Base-by-base conservation (phyloP, 2,113 vertebrate species). In the Podilymbus podiceps region DNA sequence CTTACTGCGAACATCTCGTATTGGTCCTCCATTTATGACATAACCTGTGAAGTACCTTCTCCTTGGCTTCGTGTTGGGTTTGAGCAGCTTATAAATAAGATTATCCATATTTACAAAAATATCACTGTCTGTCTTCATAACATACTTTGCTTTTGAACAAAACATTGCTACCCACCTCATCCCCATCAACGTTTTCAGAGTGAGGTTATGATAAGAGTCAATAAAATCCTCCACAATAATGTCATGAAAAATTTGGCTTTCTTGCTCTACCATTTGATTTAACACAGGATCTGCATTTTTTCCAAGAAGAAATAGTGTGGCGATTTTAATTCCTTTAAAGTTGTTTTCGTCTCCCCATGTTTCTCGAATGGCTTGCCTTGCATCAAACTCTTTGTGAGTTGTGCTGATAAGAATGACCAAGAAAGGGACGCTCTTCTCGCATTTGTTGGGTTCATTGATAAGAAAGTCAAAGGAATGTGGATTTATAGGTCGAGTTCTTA, bases 31-130 rank as follows among this genome's bases (percentile, higher is more conserved):
- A 0, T 99, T 99, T 97, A 99, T 99, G 64, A 99, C 99, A 0
- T 99, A 99, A 68, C 99, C 99, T 4, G 99, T 99, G 85, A 99
- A 99, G 94, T 99, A 99, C 72, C 99, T 98, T 96, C 99, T 98
- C 87, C 99, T 98, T 4, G 99, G 99, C 97, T 99, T 99, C 80
- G 99, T 99, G 93, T 98, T 98, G 52, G 99, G 99, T 97, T 99
- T 99, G 38, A 99, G 98, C 64, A 99, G 98, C 97, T 99, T 99
- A 98, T 99, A 99, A 98, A 99, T 99, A 93, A 99, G 98, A 89
- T 99, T 99, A 98, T 99, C 99, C 99, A 99, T 99, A 98, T 99
- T 99, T 97, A 99, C 99, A 96, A 99, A 99, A 98, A 99, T 99
- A 97, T 99, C 99, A 44, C 99, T 99, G 98, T 99, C 99, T 17